Evolutionary conservation across 2,888 invertebrate species (phyloP), one percentile per base, ranked within the genome.

Genomic region (Caenorhabditis imperialis): DNA sequence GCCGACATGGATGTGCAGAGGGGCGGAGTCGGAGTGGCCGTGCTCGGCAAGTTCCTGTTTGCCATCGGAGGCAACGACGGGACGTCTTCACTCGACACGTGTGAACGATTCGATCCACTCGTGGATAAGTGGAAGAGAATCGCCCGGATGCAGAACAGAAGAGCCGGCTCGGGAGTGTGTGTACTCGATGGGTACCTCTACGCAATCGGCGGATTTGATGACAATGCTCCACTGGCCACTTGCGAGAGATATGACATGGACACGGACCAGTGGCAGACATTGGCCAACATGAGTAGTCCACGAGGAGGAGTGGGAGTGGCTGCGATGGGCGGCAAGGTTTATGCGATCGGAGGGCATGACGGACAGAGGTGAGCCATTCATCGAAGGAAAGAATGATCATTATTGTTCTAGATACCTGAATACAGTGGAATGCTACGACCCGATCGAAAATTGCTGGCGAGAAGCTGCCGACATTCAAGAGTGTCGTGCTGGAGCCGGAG

Each of bases 1-100:
- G 88, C 89, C 3, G 81, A 87, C 25, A 90, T 90, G 90, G 89
- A 88, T 62, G 86, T 88, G 7, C 89, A 89, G 20, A 80, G 90
- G 42, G 90, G 90, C 14, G 90, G 90, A 7, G 90, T 90, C 7
- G 90, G 90, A 18, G 89, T 90, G 1, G 88, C 89, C 5, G 84
- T 89, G 5, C 77, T 90, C 3, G 89, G 77, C 10, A 82, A 78
- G 42, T 82, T 75, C 38, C 84, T 90, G 38, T 90, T 89, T 79
- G 90, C 90, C 12, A 89, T 90, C 4, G 90, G 90, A 2, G 90
- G 90, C 6, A 90, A 90, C 80, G 90, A 90, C 79, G 90, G 90
- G 1, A 85, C 89, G 3, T 87, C 89, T 3, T 90, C 90, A 0
- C 82, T 90, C 50, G 89, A 89, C 76, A 88, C 89, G 23, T 90